These are phyloP conservation scores for Drosophila melanosoma DNA, from an alignment of 2,888 invertebrate species.

Conservation along the genomic window DNA sequence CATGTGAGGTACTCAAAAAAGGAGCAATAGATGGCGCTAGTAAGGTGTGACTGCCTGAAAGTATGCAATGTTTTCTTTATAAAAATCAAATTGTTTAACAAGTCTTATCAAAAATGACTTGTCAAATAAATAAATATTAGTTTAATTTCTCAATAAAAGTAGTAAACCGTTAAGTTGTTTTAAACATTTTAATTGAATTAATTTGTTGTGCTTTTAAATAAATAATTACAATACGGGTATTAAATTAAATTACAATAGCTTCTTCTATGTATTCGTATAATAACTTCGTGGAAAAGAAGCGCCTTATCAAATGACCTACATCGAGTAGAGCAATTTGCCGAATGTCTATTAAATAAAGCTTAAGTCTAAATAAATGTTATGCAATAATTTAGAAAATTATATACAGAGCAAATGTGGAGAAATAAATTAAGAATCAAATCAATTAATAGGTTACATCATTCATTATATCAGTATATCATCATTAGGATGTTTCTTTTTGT, in stretches of 20 bases:
- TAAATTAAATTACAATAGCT: slow-evolving; percentile 79
- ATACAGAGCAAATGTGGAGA: slow-evolving; percentile 71
- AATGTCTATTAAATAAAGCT: slow-evolving; percentile 65
- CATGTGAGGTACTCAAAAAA: too few species aligned
- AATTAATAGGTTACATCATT: slow-evolving; percentile 53
- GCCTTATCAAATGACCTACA: slow-evolving; percentile 54
- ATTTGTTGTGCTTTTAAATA: slow-evolving; percentile 71
- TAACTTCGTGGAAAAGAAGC: slow-evolving; percentile 65
- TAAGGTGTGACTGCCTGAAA: neutral
- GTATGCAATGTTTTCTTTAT: slow-evolving; percentile 17
- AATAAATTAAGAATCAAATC: slow-evolving; percentile 70
- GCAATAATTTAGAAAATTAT: slow-evolving; percentile 79
- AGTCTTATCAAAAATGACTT: neutral
- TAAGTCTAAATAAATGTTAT: slow-evolving; percentile 68
- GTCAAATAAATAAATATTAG: neutral
- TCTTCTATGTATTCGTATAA: slow-evolving; percentile 59
- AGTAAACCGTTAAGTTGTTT: slow-evolving; percentile 41
- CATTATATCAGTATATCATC: slow-evolving; percentile 18
- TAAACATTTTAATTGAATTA: slow-evolving; percentile 77
- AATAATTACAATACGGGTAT: slow-evolving; percentile 75
- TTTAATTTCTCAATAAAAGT: neutral
- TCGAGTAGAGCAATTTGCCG: slow-evolving; percentile 41
- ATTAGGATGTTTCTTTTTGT: slow-evolving; percentile 6
- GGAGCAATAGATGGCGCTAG: slow-evolving; percentile 36
- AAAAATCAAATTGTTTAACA: too few species aligned